Evolutionary conservation across 2,888 invertebrate genomes (phyloP).

Genomic region (Chloroclysta siterata): DNA sequence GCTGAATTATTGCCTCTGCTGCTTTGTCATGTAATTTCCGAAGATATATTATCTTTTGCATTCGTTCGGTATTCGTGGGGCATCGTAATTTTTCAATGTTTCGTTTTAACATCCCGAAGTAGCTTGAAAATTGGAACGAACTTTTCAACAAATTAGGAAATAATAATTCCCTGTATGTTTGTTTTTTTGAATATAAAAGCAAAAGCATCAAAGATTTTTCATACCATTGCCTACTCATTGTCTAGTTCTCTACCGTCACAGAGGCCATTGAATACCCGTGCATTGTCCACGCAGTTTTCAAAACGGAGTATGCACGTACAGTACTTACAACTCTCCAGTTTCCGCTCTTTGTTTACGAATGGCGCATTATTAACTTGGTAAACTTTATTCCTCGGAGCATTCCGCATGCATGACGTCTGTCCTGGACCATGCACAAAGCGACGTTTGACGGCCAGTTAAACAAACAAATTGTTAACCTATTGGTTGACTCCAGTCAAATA

Average conservation of each 20-base stretch:
- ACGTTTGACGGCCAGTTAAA: slow-evolving; percentile 25
- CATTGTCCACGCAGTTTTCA: slow-evolving; percentile 42
- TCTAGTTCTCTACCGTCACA: slow-evolving; percentile 1
- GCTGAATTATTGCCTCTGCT: slow-evolving; percentile 34
- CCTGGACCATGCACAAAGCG: slow-evolving; percentile 36
- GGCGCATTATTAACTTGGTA: slow-evolving; percentile 41
- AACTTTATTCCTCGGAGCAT: slow-evolving; percentile 43
- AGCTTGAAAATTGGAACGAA: slow-evolving; percentile 2
- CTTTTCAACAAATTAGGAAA: not conserved
- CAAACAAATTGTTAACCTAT: slow-evolving; percentile 18
- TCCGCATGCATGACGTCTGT: slow-evolving; percentile 36
- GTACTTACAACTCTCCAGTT: slow-evolving; percentile 37
- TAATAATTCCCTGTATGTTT: not conserved
- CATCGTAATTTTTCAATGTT: slow-evolving; percentile 20
- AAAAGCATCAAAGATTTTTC: not conserved
- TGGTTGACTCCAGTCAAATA: slow-evolving; percentile 2
- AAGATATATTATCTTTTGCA: slow-evolving; percentile 29
- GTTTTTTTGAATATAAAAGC: not conserved
- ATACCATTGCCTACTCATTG: not conserved
- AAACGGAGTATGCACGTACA: slow-evolving; percentile 31
- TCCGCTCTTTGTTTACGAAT: slow-evolving; percentile 45
- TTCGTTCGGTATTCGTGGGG: slow-evolving; percentile 28
- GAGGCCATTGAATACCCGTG: slow-evolving; percentile 36
- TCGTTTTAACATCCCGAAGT: slow-evolving; percentile 14
- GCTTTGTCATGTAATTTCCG: slow-evolving; percentile 34